A percentile compares a stretch with the other conserved stretches of the same genome.
Evolutionary conservation across 2,888 invertebrate species (phyloP).

Genomic region (Pterostichus niger): DNA sequence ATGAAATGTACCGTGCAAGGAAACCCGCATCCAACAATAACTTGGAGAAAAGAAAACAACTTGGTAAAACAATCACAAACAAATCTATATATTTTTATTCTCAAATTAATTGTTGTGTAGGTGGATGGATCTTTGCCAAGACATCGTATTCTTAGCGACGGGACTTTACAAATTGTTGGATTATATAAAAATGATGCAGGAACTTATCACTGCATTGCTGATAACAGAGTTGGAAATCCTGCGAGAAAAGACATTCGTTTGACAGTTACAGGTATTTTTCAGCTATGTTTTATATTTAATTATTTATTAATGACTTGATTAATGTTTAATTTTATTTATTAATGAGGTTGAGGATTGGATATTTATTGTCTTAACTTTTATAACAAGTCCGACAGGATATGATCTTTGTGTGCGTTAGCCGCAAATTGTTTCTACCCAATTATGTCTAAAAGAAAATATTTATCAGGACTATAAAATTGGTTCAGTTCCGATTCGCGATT

Average conservation of each 20-base stretch:
- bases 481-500: no score
- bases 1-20: slow-evolving; percentile 88
- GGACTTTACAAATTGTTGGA: slow-evolving; percentile 90
- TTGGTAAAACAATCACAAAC: slow-evolving; percentile 78
- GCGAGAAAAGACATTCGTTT: slow-evolving; percentile 85
- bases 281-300: slow-evolving; percentile 75
- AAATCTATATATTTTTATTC: slow-evolving; percentile 69
- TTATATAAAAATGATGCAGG: slow-evolving; percentile 90
- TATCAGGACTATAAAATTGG: no score
- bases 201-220: slow-evolving; percentile 91
- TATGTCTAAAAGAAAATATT: neutral
- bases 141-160: slow-evolving; percentile 85
- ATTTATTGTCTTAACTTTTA: neutral
- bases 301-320: slow-evolving; percentile 2
- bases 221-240: slow-evolving; percentile 87
- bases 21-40: slow-evolving; percentile 87
- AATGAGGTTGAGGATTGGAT: slow-evolving; percentile 12
- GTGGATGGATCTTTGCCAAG: slow-evolving; percentile 84
- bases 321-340: slow-evolving; percentile 3
- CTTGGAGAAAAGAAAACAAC: slow-evolving; percentile 87
- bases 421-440: neutral
- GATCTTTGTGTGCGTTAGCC: neutral
- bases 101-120: neutral
- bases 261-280: slow-evolving; percentile 82
- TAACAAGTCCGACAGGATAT: slow-evolving; percentile 39